Conservation (phyloP, 92 coral and sea anemone genomes). For the Paragorgia papillata region DNA sequence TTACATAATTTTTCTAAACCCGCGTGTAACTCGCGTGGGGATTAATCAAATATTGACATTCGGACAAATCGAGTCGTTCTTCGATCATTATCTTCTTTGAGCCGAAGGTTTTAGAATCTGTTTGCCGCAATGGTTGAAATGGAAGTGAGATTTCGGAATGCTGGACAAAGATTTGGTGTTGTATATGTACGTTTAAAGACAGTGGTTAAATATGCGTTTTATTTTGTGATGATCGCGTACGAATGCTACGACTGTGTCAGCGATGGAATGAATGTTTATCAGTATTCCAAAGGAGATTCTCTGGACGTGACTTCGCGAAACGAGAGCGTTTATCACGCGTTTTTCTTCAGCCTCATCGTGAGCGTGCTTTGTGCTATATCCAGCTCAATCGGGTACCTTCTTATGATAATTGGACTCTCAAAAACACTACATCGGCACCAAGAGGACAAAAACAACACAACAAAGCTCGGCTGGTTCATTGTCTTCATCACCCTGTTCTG, state of each 20-base stretch:
- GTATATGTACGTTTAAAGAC: neutral
- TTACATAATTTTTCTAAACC: too few relatives aligned
- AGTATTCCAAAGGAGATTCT: conserved; percentile 13
- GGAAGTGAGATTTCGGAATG: conserved; percentile 2
- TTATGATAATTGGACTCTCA: conserved; percentile 24
- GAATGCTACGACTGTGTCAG: conserved; percentile 37
- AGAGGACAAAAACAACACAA: conserved; percentile 3
- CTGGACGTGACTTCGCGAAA: conserved; percentile 27
- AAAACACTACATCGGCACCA: conserved; percentile 5
- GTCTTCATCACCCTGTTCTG: conserved; percentile 26
- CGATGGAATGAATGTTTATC: conserved; percentile 34
- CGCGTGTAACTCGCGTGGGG: conserved; percentile 11
- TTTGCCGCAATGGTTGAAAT: neutral
- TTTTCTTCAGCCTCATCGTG: conserved; percentile 39
- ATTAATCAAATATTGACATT: too few relatives aligned
- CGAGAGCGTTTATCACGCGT: conserved; percentile 26
- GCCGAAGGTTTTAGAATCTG: too few relatives aligned
- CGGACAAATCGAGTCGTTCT: too few relatives aligned
- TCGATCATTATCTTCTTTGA: too few relatives aligned
- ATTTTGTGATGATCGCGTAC: conserved; percentile 29
- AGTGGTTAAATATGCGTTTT: conserved; percentile 1
- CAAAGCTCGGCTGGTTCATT: conserved; percentile 23
- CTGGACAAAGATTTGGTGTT: conserved; percentile 14
- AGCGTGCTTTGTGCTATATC: conserved; percentile 36
- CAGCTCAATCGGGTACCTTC: conserved; percentile 14